Evolutionary conservation across 2,888 invertebrate genomes (phyloP).

Genomic region (Tribolium freemani): DNA sequence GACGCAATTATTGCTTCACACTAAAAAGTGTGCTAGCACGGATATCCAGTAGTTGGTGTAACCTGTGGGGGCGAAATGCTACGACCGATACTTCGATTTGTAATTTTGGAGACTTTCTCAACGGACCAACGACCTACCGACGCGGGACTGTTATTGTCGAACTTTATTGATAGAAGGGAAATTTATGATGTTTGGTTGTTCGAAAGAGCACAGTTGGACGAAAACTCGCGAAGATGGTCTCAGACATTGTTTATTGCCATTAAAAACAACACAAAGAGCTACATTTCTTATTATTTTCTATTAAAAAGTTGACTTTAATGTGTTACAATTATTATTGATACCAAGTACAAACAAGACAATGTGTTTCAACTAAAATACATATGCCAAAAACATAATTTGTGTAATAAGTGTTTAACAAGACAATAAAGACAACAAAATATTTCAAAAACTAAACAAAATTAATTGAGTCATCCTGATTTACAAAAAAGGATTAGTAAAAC

Average conservation of each 20-base stretch:
- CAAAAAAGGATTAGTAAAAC: no score
- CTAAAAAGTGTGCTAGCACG: constrained; percentile 1
- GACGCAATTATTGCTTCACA: constrained; percentile 4
- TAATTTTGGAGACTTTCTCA: constrained; percentile 14
- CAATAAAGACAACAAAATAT: no score
- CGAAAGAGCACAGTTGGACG: not conserved
- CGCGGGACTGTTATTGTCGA: constrained; percentile 6
- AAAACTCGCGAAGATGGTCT: no score
- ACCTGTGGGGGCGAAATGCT: constrained; percentile 17
- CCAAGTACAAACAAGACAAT: no score
- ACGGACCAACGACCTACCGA: constrained; percentile 4
- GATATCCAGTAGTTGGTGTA: constrained; percentile 16
- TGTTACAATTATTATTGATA: no score
- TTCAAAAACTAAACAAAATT: no score
- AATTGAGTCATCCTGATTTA: no score
- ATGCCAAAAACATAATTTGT: no score
- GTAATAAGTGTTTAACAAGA: no score
- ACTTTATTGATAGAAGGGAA: constrained; percentile 4
- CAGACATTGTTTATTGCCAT: no score
- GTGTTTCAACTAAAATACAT: no score
- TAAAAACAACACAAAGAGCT: no score
- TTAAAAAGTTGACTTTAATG: not conserved
- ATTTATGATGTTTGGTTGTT: not conserved
- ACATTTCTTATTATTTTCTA: not conserved
- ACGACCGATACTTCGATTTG: constrained; percentile 16